Evolutionary conservation across 2,113 vertebrate species (phyloP).

Genomic region (Cinclus mexicanus): DNA sequence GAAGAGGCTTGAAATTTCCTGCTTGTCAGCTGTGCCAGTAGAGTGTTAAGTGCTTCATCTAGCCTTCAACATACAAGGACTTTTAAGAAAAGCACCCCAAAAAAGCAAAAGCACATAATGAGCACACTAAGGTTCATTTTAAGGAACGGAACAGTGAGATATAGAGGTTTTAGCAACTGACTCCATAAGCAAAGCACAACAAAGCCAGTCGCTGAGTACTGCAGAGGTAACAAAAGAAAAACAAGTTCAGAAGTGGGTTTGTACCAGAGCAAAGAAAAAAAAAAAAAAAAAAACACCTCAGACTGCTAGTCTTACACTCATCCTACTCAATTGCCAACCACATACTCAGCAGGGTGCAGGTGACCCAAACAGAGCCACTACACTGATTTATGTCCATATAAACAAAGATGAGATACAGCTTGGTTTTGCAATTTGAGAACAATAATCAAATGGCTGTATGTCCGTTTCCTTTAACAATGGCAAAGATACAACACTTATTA

Average conservation of each 20-base stretch:
- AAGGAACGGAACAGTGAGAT: background rate
- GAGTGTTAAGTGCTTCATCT: background rate
- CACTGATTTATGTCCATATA: background rate
- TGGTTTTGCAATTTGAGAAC: background rate
- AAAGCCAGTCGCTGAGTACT: background rate
- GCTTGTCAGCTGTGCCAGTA: background rate
- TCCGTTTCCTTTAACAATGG: background rate
- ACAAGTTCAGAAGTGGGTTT: background rate
- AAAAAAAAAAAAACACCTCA: background rate
- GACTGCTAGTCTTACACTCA: background rate
- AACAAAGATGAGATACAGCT: background rate
- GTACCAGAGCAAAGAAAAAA: background rate
- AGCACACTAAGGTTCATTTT: background rate
- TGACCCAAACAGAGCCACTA: background rate
- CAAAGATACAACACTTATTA: background rate
- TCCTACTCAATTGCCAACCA: background rate
- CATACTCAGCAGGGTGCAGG: background rate
- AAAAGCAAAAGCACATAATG: background rate
- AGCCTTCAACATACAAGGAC: background rate
- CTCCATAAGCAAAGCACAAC: background rate
- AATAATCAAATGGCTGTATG: background rate
- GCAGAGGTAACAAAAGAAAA: background rate
- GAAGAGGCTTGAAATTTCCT: background rate
- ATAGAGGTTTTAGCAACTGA: background rate
- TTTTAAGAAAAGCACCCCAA: background rate